phyloP scores from a whole-genome alignment of 2,797 vertebrate species.

The Serranus cabrilla region DNA sequence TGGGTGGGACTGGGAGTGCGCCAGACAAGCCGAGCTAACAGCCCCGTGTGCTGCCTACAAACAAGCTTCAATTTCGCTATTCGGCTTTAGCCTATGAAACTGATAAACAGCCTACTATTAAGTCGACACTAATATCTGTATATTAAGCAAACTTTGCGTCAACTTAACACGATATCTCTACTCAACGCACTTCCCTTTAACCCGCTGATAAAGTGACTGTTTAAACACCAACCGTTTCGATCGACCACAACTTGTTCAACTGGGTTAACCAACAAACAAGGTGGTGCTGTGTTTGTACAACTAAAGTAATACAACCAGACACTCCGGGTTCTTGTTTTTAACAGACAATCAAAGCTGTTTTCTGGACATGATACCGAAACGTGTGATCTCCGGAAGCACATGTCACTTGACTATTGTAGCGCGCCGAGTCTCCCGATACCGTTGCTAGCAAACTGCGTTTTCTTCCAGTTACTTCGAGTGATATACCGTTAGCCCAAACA shows the following conservation, averaged over 20 bases:
- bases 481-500: neutral
- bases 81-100: neutral
- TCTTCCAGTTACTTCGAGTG: neutral
- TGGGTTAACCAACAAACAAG: neutral
- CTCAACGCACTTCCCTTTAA: conserved; percentile 5
- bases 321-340: rapidly evolving
- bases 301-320: neutral
- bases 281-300: neutral
- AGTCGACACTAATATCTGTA: rapidly evolving
- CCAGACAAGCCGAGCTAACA: conserved; percentile 13
- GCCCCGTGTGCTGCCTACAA: conserved; percentile 39
- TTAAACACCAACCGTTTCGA: conserved; percentile 27
- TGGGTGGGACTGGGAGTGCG: conserved; percentile 41
- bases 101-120: neutral
- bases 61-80: neutral
- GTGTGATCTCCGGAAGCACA: conserved; percentile 81
- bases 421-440: conserved; percentile 50
- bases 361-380: conserved; percentile 57
- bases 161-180: neutral
- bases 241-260: conserved; percentile 35
- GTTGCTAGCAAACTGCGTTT: conserved; percentile 65
- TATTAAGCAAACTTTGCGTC: neutral
- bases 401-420: conserved; percentile 73
- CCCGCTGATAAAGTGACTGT: neutral
- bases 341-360: conserved; percentile 31